Evolutionary conservation across 1,140 invertebrate genomes (phyloP).

Genomic region (Brachionus asplanchnoidis): DNA sequence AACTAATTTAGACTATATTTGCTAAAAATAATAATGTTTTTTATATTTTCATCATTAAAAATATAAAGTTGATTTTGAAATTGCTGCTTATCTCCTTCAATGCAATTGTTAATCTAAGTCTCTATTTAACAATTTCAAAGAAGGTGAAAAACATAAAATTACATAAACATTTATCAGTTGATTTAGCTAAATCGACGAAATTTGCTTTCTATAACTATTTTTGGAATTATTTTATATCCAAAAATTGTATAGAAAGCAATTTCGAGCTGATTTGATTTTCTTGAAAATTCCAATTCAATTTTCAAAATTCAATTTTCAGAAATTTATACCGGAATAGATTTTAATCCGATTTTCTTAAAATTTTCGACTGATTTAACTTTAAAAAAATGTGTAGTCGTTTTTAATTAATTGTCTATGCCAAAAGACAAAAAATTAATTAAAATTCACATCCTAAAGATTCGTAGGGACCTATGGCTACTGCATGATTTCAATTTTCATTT

Average conservation of each 20-base stretch:
- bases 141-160: conserved; percentile 22
- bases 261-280: not conserved
- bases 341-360: not conserved
- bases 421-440: conserved; percentile 10
- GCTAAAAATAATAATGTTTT: no score
- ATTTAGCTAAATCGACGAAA: not conserved
- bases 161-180: not conserved
- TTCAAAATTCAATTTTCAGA: not conserved
- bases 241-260: conserved; percentile 25
- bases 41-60: no score
- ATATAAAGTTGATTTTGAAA: not conserved
- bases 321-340: not conserved
- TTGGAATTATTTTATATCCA: not conserved
- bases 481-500: not conserved
- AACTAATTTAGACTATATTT: no score
- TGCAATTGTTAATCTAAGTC: not conserved
- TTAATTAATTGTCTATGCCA: not conserved
- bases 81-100: not conserved
- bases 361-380: not conserved
- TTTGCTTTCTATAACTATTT: conserved; percentile 9
- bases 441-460: not conserved
- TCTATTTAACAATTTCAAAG: conserved; percentile 8
- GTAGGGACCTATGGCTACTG: not conserved
- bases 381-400: not conserved
- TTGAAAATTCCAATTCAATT: not conserved